These are phyloP conservation scores for Montipora sp. DNA, from an alignment of 64 coral and sea anemone species.

Conservation along the genomic window DNA sequence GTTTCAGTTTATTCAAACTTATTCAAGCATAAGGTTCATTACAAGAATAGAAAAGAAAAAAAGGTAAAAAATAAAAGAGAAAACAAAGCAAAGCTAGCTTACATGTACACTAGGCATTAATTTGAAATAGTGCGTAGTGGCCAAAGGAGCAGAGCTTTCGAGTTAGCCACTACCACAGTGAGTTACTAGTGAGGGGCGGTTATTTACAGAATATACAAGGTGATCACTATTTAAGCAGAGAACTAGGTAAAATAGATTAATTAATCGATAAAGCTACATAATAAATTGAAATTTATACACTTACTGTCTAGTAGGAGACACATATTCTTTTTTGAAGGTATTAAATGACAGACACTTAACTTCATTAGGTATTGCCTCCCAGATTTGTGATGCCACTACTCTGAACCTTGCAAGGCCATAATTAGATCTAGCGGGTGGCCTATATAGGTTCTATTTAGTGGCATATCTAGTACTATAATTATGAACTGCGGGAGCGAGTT, in stretches of 20 bases:
- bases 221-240: neutral
- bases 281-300: neutral
- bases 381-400: conserved; percentile 16
- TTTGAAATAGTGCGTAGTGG: neutral
- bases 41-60: neutral
- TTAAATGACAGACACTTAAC: conserved; percentile 7
- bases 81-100: neutral
- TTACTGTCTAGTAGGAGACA: neutral
- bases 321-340: neutral
- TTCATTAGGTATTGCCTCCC: conserved; percentile 26
- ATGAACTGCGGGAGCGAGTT: neutral
- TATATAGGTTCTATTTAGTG: conserved; percentile 31
- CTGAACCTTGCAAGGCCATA: conserved; percentile 15
- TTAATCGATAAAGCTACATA: neutral
- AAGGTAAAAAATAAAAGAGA: neutral
- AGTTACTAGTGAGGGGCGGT: neutral
- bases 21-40: neutral
- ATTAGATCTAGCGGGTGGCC: conserved; percentile 24
- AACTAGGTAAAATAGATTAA: neutral
- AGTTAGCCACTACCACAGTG: neutral
- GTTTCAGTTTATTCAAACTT: neutral
- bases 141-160: neutral
- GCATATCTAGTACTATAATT: conserved; percentile 42
- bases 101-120: neutral
- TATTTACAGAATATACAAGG: neutral